These are phyloP conservation scores for Bombus vancouverensis DNA, from an alignment of 1,140 invertebrate genomes.

Conservation along the genomic window DNA sequence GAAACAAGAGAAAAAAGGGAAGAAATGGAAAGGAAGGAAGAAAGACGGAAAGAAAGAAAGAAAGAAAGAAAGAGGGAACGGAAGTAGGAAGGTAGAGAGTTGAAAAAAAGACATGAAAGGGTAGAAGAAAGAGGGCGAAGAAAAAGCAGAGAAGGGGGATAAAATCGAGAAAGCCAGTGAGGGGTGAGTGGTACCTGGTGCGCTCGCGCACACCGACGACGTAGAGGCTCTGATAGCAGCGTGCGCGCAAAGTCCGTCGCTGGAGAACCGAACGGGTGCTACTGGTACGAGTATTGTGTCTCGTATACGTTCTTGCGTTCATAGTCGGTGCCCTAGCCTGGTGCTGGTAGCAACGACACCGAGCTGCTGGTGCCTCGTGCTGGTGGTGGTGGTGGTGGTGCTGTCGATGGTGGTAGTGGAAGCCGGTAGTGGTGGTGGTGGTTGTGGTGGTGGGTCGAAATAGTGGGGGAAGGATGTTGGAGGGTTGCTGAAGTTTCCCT, in stretches of 20 bases:
- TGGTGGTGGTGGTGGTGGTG: constrained; percentile 34
- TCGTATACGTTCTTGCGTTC: background rate
- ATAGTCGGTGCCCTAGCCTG: constrained; percentile 3
- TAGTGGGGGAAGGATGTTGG: constrained; percentile 58
- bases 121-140: constrained; percentile 19
- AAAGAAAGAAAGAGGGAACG: background rate
- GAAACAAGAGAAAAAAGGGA: background rate
- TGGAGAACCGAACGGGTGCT: constrained; percentile 55
- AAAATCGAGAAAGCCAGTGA: constrained; percentile 44
- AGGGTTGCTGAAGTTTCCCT: constrained; percentile 76
- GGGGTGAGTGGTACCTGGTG: constrained; percentile 57
- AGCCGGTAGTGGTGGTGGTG: background rate
- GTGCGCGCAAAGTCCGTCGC: constrained; percentile 66
- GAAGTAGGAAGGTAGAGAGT: background rate
- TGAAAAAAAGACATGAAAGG: background rate
- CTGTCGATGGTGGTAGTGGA: constrained; percentile 39
- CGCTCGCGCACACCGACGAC: constrained; percentile 62
- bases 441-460: constrained; percentile 42
- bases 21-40: background rate
- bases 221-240: constrained; percentile 44
- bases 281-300: constrained; percentile 44
- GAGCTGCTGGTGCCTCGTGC: constrained; percentile 22
- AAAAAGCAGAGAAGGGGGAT: constrained; percentile 19
- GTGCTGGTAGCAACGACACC: constrained; percentile 40
- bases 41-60: background rate